Percentiles rank a stretch among this genome's conserved stretches.
phyloP scores from a whole-genome alignment of 2,797 vertebrate species.

The Eupleurogrammus muticus region DNA sequence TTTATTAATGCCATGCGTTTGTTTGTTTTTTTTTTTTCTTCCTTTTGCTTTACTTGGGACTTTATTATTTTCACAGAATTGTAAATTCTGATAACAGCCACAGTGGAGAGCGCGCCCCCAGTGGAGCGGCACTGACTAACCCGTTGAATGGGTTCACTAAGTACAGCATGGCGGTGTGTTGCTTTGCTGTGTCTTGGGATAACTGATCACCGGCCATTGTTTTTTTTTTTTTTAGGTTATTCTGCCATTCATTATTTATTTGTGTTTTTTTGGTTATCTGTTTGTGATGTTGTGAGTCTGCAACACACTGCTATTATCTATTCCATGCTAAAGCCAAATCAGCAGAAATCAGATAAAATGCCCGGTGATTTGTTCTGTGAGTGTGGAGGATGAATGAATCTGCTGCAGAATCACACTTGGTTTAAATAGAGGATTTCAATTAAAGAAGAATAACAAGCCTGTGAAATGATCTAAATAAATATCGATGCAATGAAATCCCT shows the following conservation, averaged over 20 bases:
- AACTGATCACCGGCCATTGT: constrained; percentile 68
- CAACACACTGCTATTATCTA: constrained; percentile 19
- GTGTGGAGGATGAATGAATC: constrained; percentile 29
- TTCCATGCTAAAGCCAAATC: not conserved
- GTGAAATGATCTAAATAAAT: too few species aligned
- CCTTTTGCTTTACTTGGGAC: constrained; percentile 38
- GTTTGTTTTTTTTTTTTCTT: too few species aligned
- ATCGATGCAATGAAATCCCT: not conserved
- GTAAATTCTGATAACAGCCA: constrained; percentile 67
- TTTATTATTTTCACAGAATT: constrained; percentile 70
- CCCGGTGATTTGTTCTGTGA: constrained; percentile 63
- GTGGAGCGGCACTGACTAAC: constrained; percentile 52
- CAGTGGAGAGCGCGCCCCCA: constrained; percentile 52
- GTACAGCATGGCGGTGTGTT: constrained; percentile 66
- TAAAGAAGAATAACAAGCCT: too few species aligned
- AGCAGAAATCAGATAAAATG: constrained; percentile 18
- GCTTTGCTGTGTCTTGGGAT: constrained; percentile 60
- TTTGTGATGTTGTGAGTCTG: constrained; percentile 18
- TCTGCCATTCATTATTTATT: constrained; percentile 43
- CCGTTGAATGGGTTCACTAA: constrained; percentile 69
- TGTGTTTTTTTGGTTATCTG: not conserved
- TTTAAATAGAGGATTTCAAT: constrained; percentile 31
- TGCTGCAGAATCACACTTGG: constrained; percentile 18
- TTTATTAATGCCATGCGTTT: constrained; percentile 14
- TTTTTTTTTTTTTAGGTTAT: constrained; percentile 23